phyloP scores from a whole-genome alignment of 1,140 invertebrate genomes.

The Pygmarrhopalites habei region DNA sequence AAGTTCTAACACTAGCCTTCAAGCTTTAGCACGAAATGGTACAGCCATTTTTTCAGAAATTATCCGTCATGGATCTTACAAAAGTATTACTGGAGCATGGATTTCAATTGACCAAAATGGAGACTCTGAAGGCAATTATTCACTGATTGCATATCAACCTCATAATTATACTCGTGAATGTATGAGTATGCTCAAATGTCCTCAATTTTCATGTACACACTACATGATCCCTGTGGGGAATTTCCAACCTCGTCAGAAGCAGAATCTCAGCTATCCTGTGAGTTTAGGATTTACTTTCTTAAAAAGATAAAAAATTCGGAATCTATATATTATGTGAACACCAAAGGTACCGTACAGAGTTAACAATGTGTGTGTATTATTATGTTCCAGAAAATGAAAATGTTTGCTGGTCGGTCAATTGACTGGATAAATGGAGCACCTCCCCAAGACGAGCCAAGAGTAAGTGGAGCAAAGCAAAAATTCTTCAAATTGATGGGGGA shows the following conservation, averaged over 20 bases:
- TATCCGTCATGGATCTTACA: slow-evolving; percentile 64
- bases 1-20: slow-evolving; percentile 51
- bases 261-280: slow-evolving; percentile 42
- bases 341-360: no score
- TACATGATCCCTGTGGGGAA: slow-evolving; percentile 72
- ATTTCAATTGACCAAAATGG: slow-evolving; percentile 86
- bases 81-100: slow-evolving; percentile 82
- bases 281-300: neutral
- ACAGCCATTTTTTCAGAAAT: slow-evolving; percentile 69
- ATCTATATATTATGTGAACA: neutral
- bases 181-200: neutral
- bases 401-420: slow-evolving; percentile 52
- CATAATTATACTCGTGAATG: slow-evolving; percentile 27
- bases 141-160: slow-evolving; percentile 71
- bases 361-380: no score
- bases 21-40: slow-evolving; percentile 66
- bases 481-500: no score
- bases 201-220: slow-evolving; percentile 49
- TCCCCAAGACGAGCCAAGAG: slow-evolving; percentile 84
- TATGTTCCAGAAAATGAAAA: slow-evolving; percentile 25
- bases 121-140: slow-evolving; percentile 95
- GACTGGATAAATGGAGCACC: slow-evolving; percentile 73
- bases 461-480: no score
- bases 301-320: neutral
- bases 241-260: slow-evolving; percentile 69